Evolutionary conservation across 1,140 invertebrate genomes (phyloP).

Genomic region (Drosophila chauvacae): DNA sequence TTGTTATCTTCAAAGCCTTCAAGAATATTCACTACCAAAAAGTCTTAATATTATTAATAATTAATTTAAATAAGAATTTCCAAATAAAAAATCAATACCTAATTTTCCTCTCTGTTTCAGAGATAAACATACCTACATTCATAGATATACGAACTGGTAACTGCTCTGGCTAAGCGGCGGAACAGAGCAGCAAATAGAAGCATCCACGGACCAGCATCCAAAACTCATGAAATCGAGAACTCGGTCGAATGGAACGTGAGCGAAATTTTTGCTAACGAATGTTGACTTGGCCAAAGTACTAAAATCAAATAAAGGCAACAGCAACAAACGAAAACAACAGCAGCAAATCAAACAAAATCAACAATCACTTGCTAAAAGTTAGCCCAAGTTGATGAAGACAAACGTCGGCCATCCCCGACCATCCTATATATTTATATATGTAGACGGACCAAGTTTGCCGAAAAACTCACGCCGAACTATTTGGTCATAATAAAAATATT

Average conservation of each 20-base stretch:
- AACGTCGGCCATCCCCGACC: conserved; percentile 21
- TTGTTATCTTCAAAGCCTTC: too few species aligned
- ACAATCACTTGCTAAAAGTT: conserved; percentile 68
- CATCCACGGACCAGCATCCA: conserved; percentile 35
- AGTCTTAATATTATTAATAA: too few species aligned
- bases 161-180: conserved; percentile 43
- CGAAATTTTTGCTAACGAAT: conserved; percentile 78
- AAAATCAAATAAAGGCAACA: conserved; percentile 77
- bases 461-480: conserved; percentile 47
- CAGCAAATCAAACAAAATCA: conserved; percentile 75
- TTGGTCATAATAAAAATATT: conserved; percentile 59
- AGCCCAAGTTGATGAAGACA: conserved; percentile 60
- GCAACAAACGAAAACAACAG: conserved; percentile 38
- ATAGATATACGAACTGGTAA: conserved; percentile 5
- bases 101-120: background rate
- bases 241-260: conserved; percentile 74
- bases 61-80: background rate
- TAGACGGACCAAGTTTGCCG: conserved; percentile 7
- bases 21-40: too few species aligned
- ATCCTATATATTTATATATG: background rate
- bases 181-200: conserved; percentile 64
- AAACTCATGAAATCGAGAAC: conserved; percentile 75
- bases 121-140: background rate
- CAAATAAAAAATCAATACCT: background rate
- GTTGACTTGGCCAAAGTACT: conserved; percentile 79